phyloP scores from a whole-genome alignment of 2,113 vertebrate genomes.

The Macrotus californicus region DNA sequence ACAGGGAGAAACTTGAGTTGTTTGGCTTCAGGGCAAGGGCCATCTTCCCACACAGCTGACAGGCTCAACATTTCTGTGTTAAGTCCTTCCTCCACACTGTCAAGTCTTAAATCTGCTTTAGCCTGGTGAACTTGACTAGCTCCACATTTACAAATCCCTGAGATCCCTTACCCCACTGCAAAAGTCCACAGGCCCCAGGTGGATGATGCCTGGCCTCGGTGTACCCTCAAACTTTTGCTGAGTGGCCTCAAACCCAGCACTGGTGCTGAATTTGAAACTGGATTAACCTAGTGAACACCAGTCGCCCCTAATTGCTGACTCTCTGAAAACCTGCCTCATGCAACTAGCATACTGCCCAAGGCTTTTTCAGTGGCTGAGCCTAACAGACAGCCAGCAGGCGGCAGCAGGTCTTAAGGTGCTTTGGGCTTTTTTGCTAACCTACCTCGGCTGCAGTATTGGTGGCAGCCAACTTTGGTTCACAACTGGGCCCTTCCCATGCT shows the following conservation, averaged over 20 bases:
- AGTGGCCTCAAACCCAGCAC: neutral
- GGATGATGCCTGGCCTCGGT: neutral
- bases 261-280: neutral
- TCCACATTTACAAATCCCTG: neutral
- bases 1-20: neutral
- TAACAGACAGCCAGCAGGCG: neutral
- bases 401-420: neutral
- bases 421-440: neutral
- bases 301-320: neutral
- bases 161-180: neutral
- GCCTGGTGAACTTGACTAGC: neutral
- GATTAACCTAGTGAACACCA: neutral
- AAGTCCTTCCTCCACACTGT: neutral
- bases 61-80: neutral
- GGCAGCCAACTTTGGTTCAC: neutral
- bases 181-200: neutral
- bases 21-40: neutral
- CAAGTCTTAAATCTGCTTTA: neutral
- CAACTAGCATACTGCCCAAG: neutral
- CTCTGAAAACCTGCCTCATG: neutral
- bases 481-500: neutral
- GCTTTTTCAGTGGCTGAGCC: neutral
- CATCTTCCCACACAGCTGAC: neutral
- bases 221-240: neutral
- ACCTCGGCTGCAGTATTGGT: neutral